phyloP scores from a whole-genome alignment of 2,888 invertebrate species.

The Netelia inedita region DNA sequence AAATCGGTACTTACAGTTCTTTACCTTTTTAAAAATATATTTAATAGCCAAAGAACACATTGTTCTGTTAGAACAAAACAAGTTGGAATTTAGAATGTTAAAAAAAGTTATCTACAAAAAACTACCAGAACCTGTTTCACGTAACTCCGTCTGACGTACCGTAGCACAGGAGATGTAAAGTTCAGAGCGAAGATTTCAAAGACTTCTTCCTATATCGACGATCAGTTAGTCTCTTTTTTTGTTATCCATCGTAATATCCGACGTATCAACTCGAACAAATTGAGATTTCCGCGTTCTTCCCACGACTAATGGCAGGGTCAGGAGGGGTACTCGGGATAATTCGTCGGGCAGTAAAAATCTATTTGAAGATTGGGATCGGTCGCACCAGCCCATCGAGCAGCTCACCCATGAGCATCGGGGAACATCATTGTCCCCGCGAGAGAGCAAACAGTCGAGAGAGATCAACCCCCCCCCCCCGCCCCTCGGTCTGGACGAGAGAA shows the following conservation, averaged over 20 bases:
- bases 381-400: slow-evolving; percentile 30
- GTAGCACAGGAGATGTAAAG: no score
- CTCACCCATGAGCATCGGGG: slow-evolving; percentile 21
- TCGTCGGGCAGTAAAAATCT: slow-evolving; percentile 78
- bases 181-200: no score
- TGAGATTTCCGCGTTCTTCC: slow-evolving; percentile 64
- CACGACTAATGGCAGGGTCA: slow-evolving; percentile 46
- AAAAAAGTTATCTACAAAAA: no score
- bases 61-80: no score
- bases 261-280: slow-evolving; percentile 21
- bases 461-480: neutral
- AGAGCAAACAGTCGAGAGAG: slow-evolving; percentile 64
- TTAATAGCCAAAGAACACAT: no score
- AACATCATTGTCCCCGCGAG: slow-evolving; percentile 58
- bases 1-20: no score
- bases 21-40: no score
- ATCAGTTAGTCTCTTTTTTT: neutral
- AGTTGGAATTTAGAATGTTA: no score
- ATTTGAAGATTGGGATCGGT: slow-evolving; percentile 76
- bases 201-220: no score
- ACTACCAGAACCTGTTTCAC: no score
- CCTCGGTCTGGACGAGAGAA: slow-evolving; percentile 29
- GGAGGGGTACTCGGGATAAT: slow-evolving; percentile 70
- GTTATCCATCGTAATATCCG: neutral
- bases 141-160: no score